Base-by-base conservation (phyloP, 2,888 invertebrate species). In the Callyntrura sp. region DNA sequence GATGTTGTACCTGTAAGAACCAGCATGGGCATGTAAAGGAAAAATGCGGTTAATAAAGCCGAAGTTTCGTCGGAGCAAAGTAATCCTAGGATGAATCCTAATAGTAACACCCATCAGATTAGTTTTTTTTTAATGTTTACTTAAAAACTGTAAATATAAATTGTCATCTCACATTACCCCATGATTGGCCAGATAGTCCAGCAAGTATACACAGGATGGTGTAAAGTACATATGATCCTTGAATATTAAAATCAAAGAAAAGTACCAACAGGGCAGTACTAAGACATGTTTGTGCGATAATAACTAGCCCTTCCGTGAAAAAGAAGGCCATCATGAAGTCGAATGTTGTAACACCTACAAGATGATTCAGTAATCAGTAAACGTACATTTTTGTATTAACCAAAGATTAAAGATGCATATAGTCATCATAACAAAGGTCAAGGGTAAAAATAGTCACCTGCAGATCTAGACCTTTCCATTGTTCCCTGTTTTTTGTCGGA, bases 281-380 rank as follows among this genome's bases (percentile, higher is more conserved):
- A 6, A 88, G 5, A 5, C 35, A 8, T 0, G 20, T 48, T 28
- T 88, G 88, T 14, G 83, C 8, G 17, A 88, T 84, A 68, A 88
- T 84, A 3, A 83, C 88, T 8, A 88, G 0, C 51, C 88, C 88
- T 78, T 88, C 88, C 8, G 88, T 84, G 43, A 83, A 62, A 28
- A 88, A 88, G 45, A 83, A 83, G 0, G 83, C 83, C 62, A 88
- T 55, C 88, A 88, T 88, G 20, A 88, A 83, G 14, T 88, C 88
- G 45, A 88, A 81, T 1, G 88, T 88, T 0, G 88, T 88, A 1
- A 88, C 88, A 14, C 88, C 88, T 88, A 60, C 60, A 82, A 68
- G n/a, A 25, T 45, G 45, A 45, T 6, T 45, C 11, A 45, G 6
- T 45, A 45, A 11, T n/a, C 57, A 57, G 12, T 20, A 60, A 60